phyloP scores from a whole-genome alignment of 1,140 invertebrate genomes.

The Drosophila littoralis region DNA sequence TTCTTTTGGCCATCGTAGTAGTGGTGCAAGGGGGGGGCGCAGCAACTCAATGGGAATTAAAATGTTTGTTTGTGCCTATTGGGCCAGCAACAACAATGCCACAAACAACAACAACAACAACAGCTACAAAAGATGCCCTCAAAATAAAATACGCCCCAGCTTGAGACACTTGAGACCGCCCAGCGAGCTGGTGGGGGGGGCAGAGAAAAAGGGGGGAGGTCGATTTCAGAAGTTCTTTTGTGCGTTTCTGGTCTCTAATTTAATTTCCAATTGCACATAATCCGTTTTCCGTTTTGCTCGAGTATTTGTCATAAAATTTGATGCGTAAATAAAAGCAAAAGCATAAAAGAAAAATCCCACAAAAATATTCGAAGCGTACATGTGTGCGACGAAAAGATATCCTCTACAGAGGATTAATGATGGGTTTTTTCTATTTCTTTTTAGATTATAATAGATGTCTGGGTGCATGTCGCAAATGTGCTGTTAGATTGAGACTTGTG shows the following conservation, averaged over 20 bases:
- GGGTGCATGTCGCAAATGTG: too few relatives aligned
- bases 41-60: conserved; percentile 77
- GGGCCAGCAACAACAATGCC: conserved; percentile 1
- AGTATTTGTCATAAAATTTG: conserved; percentile 78
- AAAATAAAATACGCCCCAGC: conserved; percentile 2
- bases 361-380: not conserved
- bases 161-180: conserved; percentile 47
- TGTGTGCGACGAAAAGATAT: not conserved
- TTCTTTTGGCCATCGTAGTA: conserved; percentile 27
- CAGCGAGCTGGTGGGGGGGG: not conserved
- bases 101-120: conserved; percentile 27
- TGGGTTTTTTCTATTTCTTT: not conserved
- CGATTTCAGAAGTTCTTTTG: conserved; percentile 26
- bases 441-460: not conserved
- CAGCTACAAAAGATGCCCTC: conserved; percentile 2
- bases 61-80: conserved; percentile 68
- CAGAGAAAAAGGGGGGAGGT: not conserved
- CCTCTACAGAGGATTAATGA: not conserved
- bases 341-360: conserved; percentile 31
- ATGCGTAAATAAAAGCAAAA: conserved; percentile 70
- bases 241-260: conserved; percentile 57
- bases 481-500: too few relatives aligned
- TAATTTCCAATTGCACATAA: conserved; percentile 82
- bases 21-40: not conserved
- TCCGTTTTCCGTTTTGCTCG: conserved; percentile 64